Conservation (phyloP, 2,797 vertebrate species). For the Sciurus vulgaris region DNA sequence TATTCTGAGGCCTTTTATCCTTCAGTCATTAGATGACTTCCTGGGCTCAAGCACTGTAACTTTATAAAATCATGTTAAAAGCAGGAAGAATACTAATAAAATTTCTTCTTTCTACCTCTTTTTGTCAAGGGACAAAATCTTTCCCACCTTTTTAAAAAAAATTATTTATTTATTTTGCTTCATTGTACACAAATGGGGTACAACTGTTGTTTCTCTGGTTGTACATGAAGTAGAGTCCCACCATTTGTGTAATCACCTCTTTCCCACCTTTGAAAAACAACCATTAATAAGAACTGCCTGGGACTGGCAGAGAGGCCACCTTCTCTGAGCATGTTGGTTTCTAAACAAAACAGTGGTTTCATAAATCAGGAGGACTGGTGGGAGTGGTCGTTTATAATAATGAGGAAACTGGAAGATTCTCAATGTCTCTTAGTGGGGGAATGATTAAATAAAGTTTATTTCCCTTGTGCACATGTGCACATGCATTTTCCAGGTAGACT, state of each 20-base stretch:
- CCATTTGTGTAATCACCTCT: background rate
- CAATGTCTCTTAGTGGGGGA: background rate
- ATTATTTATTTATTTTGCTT: too few species aligned
- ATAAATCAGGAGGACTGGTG: background rate
- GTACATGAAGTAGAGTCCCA: too few species aligned
- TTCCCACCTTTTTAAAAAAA: background rate
- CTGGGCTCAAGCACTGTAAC: background rate
- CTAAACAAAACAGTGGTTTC: background rate
- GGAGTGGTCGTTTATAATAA: background rate
- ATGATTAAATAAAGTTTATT: background rate
- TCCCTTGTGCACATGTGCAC: background rate
- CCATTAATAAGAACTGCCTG: background rate
- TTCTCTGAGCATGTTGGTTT: background rate
- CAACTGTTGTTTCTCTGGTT: too few species aligned
- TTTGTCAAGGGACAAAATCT: background rate
- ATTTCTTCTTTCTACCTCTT: background rate
- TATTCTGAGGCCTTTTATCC: background rate
- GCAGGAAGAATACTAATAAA: background rate
- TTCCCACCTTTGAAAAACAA: conserved; percentile 3
- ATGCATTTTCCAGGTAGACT: background rate
- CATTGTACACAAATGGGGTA: too few species aligned
- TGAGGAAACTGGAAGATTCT: background rate
- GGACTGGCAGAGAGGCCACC: background rate
- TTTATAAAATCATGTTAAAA: background rate
- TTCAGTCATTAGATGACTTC: background rate